phyloP scores from a whole-genome alignment of 2,797 vertebrate genomes.

The Myripristis jacobus region DNA sequence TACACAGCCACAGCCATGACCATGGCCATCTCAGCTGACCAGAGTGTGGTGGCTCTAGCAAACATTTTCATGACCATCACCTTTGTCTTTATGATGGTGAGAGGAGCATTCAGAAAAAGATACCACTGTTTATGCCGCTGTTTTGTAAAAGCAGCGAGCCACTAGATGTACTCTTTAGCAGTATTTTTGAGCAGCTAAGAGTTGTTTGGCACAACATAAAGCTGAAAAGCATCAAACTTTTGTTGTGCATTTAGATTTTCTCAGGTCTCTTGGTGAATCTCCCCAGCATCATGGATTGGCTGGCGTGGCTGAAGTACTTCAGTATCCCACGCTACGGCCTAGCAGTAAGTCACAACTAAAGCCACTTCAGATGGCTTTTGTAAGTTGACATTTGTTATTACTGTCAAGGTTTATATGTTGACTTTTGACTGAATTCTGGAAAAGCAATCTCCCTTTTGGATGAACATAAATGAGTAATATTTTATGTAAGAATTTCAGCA shows the following conservation, averaged over 20 bases:
- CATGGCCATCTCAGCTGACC: conserved; percentile 91
- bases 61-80: conserved; percentile 88
- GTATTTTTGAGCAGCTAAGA: background rate
- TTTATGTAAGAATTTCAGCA: too few relatives aligned
- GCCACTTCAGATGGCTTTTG: too few relatives aligned
- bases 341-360: conserved; percentile 82
- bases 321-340: conserved; percentile 93
- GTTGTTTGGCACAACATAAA: background rate
- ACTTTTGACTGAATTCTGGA: too few relatives aligned
- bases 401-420: background rate
- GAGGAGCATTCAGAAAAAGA: conserved; percentile 27
- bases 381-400: background rate
- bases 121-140: too few relatives aligned
- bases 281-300: conserved; percentile 85
- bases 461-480: too few relatives aligned
- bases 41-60: conserved; percentile 87
- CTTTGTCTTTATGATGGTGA: conserved; percentile 96
- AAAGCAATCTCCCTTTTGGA: too few relatives aligned
- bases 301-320: conserved; percentile 94
- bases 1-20: conserved; percentile 90
- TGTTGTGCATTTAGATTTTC: conserved; percentile 85
- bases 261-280: conserved; percentile 94
- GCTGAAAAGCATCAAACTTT: background rate
- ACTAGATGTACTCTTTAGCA: too few relatives aligned
- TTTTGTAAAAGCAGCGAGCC: too few relatives aligned